Base-by-base conservation (phyloP, 2,888 invertebrate genomes). In the Caenorhabditis virilis region DNA sequence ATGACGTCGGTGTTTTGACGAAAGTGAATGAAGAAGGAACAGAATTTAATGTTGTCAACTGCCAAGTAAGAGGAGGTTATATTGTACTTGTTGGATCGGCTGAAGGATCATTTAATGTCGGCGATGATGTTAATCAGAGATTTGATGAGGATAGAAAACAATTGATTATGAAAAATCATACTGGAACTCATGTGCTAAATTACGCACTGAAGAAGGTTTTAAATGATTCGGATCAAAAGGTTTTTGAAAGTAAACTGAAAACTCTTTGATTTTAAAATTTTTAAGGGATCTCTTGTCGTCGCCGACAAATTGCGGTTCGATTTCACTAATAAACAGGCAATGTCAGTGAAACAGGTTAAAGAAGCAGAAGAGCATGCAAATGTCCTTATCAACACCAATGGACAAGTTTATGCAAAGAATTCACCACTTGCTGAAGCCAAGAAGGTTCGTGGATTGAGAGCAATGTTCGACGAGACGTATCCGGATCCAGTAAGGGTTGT, bases 401-500 rank as follows among this genome's bases (percentile, higher is more conserved):
- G 89, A 75, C 85, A 87, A 59, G 92, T 98, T 35, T 95, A 89
- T 85, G 91, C 94, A 6, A 92, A 91, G 85, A 91, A 93, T 78
- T 89, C 93, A 0, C 87, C 88, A 55, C 87, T 98, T 58, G 88
- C 88, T 39, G 86, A 90, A 58, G 98, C 98, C 15, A 95, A 95
- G 87, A 90, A 90, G 69, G 91, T 95, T 68, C 89, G 90, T 71
- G 95, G 95, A 2, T 86, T 95, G 36, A 89, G 98, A 69, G 98
- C 98, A 22, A 95, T 99, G 86, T 98, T 99, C 86, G 97, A 94
- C 84, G 97, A 98, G 84, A 91, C 93, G 13, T 98, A 98, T 85
- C 97, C 97, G 0, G 97, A 98, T 87, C 94, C 97, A 6, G 88
- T 88, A 3, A 82, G 88, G 57, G 87, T 99, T 6, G 92, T 99